These are phyloP conservation scores for Holothuria scabra DNA, from an alignment of 53 echinoderm and acorn worm species.

Conservation along the genomic window DNA sequence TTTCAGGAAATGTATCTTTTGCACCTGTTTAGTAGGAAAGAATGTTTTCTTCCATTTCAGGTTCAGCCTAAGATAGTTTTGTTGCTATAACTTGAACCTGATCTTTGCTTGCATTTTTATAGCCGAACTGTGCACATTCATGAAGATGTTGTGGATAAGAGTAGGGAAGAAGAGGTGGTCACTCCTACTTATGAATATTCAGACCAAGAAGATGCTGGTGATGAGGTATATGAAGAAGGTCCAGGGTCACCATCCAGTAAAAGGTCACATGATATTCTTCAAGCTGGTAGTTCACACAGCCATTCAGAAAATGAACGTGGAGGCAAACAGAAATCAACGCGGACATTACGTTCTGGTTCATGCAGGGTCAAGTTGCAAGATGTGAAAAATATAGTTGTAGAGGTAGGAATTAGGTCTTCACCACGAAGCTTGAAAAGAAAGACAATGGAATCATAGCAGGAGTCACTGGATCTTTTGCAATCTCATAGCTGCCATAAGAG, in stretches of 20 bases:
- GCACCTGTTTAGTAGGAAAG: background rate
- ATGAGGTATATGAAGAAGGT: background rate
- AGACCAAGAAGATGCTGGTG: constrained; percentile 31
- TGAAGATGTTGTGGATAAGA: constrained; percentile 13
- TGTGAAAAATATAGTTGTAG: constrained; percentile 31
- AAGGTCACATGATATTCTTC: background rate
- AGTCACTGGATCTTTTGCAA: no score
- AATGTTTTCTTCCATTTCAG: background rate
- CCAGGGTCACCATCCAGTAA: constrained; percentile 5
- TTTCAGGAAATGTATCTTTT: no score
- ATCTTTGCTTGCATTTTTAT: background rate
- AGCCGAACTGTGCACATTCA: constrained; percentile 19
- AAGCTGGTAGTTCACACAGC: background rate
- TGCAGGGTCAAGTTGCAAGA: constrained; percentile 29
- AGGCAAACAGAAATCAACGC: background rate
- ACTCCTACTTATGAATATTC: constrained; percentile 81
- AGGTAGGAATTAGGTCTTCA: constrained; percentile 1
- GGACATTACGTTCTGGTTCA: constrained; percentile 7
- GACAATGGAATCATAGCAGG: constrained; percentile 38
- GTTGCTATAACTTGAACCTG: background rate
- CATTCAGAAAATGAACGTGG: background rate
- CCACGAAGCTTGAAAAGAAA: constrained; percentile 33
- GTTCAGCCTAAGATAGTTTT: no score
- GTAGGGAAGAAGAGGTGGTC: constrained; percentile 69
- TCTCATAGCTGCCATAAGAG: no score